Evolutionary conservation across 2,113 vertebrate genomes (phyloP).

Genomic region (Ardeotis arabs): DNA sequence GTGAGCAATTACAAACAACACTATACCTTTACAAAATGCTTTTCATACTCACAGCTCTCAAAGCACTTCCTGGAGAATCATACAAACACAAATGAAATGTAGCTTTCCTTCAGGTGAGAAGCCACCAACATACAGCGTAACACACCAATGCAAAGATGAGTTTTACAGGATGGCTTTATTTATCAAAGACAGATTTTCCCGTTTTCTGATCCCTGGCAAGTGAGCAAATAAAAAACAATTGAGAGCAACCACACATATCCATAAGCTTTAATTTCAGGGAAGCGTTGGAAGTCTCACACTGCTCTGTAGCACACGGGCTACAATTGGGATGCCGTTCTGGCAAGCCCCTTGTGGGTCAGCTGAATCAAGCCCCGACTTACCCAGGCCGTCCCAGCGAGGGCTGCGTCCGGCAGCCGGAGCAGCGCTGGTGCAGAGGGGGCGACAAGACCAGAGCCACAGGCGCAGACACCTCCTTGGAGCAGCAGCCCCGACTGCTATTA

Average conservation of each 20-base stretch:
- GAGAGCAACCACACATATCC: background rate
- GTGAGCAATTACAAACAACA: background rate
- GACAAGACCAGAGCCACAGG: background rate
- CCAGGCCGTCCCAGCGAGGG: background rate
- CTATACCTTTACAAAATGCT: background rate
- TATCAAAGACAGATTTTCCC: background rate
- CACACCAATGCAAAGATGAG: background rate
- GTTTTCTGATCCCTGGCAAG: background rate
- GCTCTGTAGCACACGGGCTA: background rate
- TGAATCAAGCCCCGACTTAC: background rate
- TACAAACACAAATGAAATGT: background rate
- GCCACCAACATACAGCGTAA: background rate
- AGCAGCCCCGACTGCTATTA: background rate
- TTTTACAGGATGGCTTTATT: background rate
- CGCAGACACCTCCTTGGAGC: background rate
- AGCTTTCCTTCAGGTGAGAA: background rate
- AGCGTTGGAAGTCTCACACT: background rate
- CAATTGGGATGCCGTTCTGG: fast-evolving
- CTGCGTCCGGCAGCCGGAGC: background rate
- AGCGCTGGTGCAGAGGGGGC: background rate
- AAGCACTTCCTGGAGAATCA: background rate
- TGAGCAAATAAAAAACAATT: background rate
- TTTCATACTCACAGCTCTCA: background rate
- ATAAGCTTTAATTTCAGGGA: background rate
- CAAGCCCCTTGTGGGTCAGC: background rate